These are phyloP conservation scores for Helleia helle DNA, from an alignment of 2,888 invertebrate genomes.

Conservation along the genomic window DNA sequence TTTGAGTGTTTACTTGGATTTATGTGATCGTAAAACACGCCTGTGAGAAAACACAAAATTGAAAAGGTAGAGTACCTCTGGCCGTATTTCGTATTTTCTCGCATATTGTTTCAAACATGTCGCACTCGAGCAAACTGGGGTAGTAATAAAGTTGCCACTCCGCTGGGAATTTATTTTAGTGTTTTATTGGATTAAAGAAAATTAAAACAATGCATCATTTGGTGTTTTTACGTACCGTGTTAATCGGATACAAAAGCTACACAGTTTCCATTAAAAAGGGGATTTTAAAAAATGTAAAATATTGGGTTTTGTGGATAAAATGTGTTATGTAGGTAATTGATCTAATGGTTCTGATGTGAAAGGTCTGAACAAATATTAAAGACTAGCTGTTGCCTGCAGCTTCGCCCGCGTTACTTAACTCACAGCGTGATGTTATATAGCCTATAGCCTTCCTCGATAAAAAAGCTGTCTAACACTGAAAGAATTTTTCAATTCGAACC, in stretches of 20 bases:
- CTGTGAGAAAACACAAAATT: not conserved
- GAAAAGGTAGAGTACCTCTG: not conserved
- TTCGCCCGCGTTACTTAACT: too few species aligned
- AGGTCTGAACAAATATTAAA: too few species aligned
- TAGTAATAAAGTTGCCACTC: slow-evolving; percentile 12
- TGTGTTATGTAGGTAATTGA: too few species aligned
- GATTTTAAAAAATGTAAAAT: too few species aligned
- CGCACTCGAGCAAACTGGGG: slow-evolving; percentile 10
- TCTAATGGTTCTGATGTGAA: too few species aligned
- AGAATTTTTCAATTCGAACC: too few species aligned
- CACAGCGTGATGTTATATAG: too few species aligned
- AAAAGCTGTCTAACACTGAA: too few species aligned
- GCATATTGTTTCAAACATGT: slow-evolving; percentile 25
- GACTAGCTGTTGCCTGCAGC: too few species aligned
- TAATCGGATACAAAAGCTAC: slow-evolving; percentile 7
- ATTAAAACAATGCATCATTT: slow-evolving; percentile 5
- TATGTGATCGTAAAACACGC: slow-evolving; percentile 48
- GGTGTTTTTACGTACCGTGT: not conserved
- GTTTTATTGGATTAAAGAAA: not conserved
- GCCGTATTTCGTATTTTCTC: slow-evolving; percentile 23
- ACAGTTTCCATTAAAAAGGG: too few species aligned
- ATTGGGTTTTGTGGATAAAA: too few species aligned
- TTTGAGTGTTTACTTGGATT: slow-evolving; percentile 48
- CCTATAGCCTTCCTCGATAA: too few species aligned
- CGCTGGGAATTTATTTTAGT: slow-evolving; percentile 11